Evolutionary conservation across 2,888 invertebrate genomes (phyloP).

Genomic region (Eupithecia abbreviata): DNA sequence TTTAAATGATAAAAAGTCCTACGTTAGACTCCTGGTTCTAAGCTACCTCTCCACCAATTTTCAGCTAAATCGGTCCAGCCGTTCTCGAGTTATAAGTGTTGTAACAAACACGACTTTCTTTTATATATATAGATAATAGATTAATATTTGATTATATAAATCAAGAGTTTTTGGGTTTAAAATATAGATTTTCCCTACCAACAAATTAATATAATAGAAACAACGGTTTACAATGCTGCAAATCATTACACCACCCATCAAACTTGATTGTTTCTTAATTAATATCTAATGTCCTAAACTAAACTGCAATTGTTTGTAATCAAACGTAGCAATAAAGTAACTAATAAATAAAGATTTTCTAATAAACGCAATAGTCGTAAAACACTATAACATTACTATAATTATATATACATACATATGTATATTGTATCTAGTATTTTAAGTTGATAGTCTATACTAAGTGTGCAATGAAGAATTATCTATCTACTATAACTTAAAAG

Average conservation of each 20-base stretch:
- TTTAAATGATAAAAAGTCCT: too few species aligned
- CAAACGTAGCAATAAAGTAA: neutral
- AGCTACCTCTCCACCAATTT: too few species aligned
- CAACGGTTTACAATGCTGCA: neutral
- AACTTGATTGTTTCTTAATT: neutral
- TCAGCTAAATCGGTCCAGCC: too few species aligned
- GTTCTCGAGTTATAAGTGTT: too few species aligned
- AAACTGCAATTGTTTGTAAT: neutral
- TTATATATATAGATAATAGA: too few species aligned
- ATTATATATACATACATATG: too few species aligned
- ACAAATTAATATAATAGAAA: neutral
- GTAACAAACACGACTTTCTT: too few species aligned
- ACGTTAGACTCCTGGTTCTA: too few species aligned
- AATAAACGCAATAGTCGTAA: neutral
- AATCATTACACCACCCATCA: neutral
- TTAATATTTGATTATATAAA: too few species aligned
- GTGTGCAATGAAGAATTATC: too few species aligned
- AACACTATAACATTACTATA: neutral
- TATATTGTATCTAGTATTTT: too few species aligned
- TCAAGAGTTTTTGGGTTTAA: neutral
- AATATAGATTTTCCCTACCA: conserved; percentile 10
- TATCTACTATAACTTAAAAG: neutral
- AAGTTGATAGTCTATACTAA: too few species aligned
- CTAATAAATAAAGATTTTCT: neutral
- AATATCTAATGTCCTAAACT: neutral